Percentiles rank a stretch among this genome's conserved stretches.
These are phyloP conservation scores for Atherinosoma microstoma DNA, from an alignment of 2,797 vertebrate species.

Conservation along the genomic window DNA sequence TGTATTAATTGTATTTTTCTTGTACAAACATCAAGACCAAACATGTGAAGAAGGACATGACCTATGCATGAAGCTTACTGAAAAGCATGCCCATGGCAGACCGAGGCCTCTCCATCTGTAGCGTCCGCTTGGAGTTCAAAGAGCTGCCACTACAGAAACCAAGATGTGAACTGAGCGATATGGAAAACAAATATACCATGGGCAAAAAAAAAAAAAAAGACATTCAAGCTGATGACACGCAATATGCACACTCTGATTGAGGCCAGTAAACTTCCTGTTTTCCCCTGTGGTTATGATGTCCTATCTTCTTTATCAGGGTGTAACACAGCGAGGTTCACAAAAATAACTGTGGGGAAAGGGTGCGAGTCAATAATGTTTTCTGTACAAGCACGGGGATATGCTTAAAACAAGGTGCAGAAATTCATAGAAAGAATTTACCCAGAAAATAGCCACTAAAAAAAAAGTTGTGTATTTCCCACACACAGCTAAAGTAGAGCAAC, in stretches of 20 bases:
- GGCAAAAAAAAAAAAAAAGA: conserved; percentile 1
- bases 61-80: conserved; percentile 1
- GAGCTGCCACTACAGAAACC: conserved; percentile 21
- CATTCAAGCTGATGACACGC: conserved; percentile 32
- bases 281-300: conserved; percentile 50
- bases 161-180: conserved; percentile 36
- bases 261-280: conserved; percentile 61
- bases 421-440: not conserved
- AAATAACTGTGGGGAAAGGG: not conserved
- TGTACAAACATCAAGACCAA: not conserved
- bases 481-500: conserved; percentile 5
- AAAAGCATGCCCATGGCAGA: not conserved
- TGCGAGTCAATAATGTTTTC: not conserved
- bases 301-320: conserved; percentile 1
- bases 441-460: not conserved
- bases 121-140: conserved; percentile 44
- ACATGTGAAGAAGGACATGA: not conserved
- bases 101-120: conserved; percentile 4
- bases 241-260: conserved; percentile 46
- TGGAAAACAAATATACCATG: conserved; percentile 48
- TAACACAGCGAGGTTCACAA: not conserved
- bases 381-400: not conserved
- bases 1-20: not conserved
- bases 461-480: not conserved
- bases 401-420: not conserved